phyloP scores from a whole-genome alignment of 2,113 vertebrate genomes.

The Marmota monax region DNA sequence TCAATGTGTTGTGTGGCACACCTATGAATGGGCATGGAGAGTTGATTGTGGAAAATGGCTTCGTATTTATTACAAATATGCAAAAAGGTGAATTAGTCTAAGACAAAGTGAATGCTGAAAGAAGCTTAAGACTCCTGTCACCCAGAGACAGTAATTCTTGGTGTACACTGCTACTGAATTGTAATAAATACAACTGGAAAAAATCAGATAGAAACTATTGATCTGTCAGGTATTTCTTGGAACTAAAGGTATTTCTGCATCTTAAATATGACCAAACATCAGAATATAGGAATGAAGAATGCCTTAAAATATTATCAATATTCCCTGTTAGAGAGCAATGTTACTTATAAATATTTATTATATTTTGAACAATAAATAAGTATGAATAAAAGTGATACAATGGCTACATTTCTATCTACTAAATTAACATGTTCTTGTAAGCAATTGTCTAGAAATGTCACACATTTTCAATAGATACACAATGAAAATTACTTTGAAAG shows the following conservation, averaged over 20 bases:
- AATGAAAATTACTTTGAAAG: slow-evolving; percentile 78
- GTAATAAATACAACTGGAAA: slow-evolving; percentile 72
- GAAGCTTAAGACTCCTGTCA: background rate
- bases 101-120: background rate
- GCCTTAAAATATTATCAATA: slow-evolving; percentile 76
- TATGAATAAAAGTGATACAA: slow-evolving; percentile 72
- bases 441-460: slow-evolving; percentile 72
- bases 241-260: slow-evolving; percentile 80
- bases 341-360: slow-evolving; percentile 82
- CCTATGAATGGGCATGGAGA: too few species aligned
- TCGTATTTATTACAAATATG: background rate
- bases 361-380: slow-evolving; percentile 66
- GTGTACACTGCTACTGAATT: background rate
- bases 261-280: slow-evolving; percentile 78
- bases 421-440: slow-evolving; percentile 75
- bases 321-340: slow-evolving; percentile 71
- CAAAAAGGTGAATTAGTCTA: background rate
- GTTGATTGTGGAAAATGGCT: background rate
- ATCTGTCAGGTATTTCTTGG: slow-evolving; percentile 75
- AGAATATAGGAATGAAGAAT: slow-evolving; percentile 72
- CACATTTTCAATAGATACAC: slow-evolving; percentile 69
- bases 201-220: slow-evolving; percentile 80
- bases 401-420: slow-evolving; percentile 54
- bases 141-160: background rate
- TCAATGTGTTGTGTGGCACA: background rate